A percentile compares a stretch with the other conserved stretches of the same genome.
These are phyloP conservation scores for Ursus arctos DNA, from an alignment of 2,113 vertebrate genomes.

Conservation along the genomic window DNA sequence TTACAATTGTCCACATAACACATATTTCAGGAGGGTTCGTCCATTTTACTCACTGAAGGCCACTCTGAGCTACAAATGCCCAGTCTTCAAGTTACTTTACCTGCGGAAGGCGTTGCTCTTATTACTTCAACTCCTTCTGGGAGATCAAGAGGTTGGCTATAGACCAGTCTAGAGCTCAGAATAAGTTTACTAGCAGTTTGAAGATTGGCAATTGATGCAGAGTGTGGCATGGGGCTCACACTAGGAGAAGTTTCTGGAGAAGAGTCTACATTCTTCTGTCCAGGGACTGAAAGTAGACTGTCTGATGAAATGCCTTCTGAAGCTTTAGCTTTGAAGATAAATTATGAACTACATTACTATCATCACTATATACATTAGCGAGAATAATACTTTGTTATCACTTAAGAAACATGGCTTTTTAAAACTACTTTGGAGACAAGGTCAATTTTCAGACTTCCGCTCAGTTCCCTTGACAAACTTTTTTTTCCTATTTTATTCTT, in stretches of 20 bases:
- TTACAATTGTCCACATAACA: neutral
- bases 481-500: slow-evolving; percentile 3
- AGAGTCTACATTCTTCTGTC: slow-evolving; percentile 89
- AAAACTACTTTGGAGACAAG: slow-evolving; percentile 28
- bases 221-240: slow-evolving; percentile 93
- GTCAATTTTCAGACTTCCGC: slow-evolving; percentile 44
- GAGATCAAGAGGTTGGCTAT: slow-evolving; percentile 94
- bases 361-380: neutral
- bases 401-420: slow-evolving; percentile 32
- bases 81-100: slow-evolving; percentile 81
- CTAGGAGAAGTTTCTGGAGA: slow-evolving; percentile 93
- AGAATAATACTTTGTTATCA: neutral
- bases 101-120: slow-evolving; percentile 98
- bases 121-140: slow-evolving; percentile 96
- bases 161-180: slow-evolving; percentile 96
- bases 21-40: neutral
- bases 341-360: slow-evolving; percentile 38
- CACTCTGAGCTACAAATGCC: neutral
- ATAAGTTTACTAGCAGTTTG: slow-evolving; percentile 99
- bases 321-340: slow-evolving; percentile 84
- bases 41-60: neutral
- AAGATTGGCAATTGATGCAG: slow-evolving; percentile 97
- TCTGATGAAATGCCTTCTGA: slow-evolving; percentile 87
- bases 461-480: slow-evolving; percentile 7
- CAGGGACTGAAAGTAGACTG: slow-evolving; percentile 92